These are phyloP conservation scores for Bombus superbus DNA, from an alignment of 1,140 invertebrate species.

Conservation along the genomic window DNA sequence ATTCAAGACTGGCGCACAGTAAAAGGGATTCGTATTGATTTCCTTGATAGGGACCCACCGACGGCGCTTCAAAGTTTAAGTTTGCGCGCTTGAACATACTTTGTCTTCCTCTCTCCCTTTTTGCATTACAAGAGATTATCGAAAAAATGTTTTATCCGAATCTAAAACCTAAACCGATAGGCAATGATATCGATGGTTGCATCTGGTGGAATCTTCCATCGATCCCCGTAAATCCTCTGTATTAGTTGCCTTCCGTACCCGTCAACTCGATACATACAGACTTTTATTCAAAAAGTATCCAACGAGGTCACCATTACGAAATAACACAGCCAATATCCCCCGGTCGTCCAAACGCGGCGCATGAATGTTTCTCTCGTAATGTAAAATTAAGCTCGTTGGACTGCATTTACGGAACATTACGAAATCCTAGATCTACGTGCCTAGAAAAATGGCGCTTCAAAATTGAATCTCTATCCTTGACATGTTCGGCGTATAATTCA, in stretches of 20 bases:
- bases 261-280: neutral
- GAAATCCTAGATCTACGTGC: slow-evolving; percentile 56
- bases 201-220: slow-evolving; percentile 16
- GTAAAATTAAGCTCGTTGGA: slow-evolving; percentile 50
- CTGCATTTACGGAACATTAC: slow-evolving; percentile 57
- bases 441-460: slow-evolving; percentile 59
- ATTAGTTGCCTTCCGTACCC: neutral
- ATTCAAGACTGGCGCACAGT: slow-evolving; percentile 64
- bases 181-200: neutral
- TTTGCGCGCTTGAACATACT: slow-evolving; percentile 6
- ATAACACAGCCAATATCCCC: slow-evolving; percentile 47
- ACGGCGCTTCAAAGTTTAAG: slow-evolving; percentile 51
- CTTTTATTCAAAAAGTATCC: slow-evolving; percentile 27
- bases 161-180: neutral
- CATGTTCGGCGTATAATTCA: slow-evolving; percentile 20
- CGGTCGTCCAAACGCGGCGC: slow-evolving; percentile 19
- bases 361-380: slow-evolving; percentile 44
- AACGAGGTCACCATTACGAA: slow-evolving; percentile 66
- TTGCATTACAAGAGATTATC: neutral
- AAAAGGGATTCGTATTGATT: slow-evolving; percentile 79
- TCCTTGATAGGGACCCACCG: slow-evolving; percentile 59
- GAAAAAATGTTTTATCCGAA: neutral
- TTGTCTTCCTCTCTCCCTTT: neutral
- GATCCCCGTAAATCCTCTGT: slow-evolving; percentile 25
- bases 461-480: slow-evolving; percentile 57